Percentiles rank a stretch among this genome's conserved stretches.
Evolutionary conservation across 2,888 invertebrate genomes (phyloP).

Genomic region (Eurytoma adleriae): DNA sequence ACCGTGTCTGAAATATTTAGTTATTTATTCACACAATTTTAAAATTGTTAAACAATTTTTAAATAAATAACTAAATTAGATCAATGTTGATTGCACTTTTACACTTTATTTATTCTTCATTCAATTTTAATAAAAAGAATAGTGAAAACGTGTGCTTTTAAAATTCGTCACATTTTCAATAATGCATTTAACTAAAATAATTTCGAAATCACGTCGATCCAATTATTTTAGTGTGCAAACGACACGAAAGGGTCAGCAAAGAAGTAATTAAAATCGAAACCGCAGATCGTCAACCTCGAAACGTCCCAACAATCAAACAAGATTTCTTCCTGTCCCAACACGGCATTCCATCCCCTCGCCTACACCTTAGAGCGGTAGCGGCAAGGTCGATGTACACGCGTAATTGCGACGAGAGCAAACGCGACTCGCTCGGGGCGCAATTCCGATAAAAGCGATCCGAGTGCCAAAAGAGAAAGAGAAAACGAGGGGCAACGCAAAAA

Average conservation of each 20-base stretch:
- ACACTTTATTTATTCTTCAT: no score
- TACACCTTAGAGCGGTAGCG: not conserved
- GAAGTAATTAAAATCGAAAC: not conserved
- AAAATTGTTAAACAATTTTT: no score
- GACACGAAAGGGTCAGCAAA: not conserved
- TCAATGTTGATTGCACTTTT: no score
- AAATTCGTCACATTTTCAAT: no score
- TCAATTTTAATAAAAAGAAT: no score
- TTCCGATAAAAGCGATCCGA: slow-evolving; percentile 26
- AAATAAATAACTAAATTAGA: no score
- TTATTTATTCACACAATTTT: no score
- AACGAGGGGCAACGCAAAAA: slow-evolving; percentile 9
- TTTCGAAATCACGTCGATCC: slow-evolving; percentile 1
- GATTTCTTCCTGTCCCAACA: not conserved
- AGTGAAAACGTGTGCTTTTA: no score
- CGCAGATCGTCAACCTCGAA: not conserved
- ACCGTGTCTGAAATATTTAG: no score
- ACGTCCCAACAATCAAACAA: slow-evolving; percentile 30
- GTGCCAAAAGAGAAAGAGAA: slow-evolving; percentile 52
- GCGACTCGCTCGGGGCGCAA: slow-evolving; percentile 28
- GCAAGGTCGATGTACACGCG: not conserved
- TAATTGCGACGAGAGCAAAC: not conserved
- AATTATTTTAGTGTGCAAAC: not conserved
- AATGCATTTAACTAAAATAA: not conserved
- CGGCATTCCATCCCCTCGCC: not conserved